Percentiles rank a stretch among this genome's conserved stretches.
These are phyloP conservation scores for Podarcis cretensis DNA, from an alignment of 2,113 vertebrate species.

Conservation along the genomic window DNA sequence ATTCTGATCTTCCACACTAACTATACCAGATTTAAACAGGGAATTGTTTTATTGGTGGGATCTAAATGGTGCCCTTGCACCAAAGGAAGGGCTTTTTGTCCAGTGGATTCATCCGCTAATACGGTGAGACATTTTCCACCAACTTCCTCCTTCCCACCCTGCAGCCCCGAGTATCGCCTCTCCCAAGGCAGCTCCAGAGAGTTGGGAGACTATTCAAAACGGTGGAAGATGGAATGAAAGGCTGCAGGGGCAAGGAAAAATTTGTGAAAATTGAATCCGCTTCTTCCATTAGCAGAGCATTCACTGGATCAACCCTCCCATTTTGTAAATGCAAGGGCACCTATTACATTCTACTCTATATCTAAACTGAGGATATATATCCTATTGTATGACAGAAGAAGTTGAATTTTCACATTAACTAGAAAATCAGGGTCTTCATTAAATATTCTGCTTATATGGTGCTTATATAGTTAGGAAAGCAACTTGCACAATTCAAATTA, in stretches of 20 bases:
- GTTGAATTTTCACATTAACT: background rate
- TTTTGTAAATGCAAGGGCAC: too few relatives aligned
- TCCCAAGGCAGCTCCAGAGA: background rate
- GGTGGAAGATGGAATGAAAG: background rate
- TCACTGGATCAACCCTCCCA: too few relatives aligned
- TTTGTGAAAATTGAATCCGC: background rate
- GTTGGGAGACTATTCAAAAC: background rate
- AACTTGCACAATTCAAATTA: constrained; percentile 53
- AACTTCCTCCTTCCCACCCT: background rate
- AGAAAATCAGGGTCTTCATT: constrained; percentile 43
- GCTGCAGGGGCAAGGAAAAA: background rate
- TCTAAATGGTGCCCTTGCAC: background rate
- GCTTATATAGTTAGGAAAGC: constrained; percentile 32
- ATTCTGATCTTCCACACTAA: background rate
- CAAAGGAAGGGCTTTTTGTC: background rate
- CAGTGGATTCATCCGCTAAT: background rate
- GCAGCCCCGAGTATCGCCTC: background rate
- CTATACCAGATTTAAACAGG: background rate
- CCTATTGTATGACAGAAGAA: background rate
- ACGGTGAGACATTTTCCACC: background rate
- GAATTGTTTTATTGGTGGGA: background rate
- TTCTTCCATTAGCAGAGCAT: background rate
- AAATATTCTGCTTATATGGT: constrained; percentile 7
- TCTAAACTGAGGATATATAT: background rate
- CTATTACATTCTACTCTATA: background rate